A percentile compares a stretch with the other conserved stretches of the same genome.
Conservation (phyloP, 2,888 invertebrate species). For the Cosmorhoe ocellata region DNA sequence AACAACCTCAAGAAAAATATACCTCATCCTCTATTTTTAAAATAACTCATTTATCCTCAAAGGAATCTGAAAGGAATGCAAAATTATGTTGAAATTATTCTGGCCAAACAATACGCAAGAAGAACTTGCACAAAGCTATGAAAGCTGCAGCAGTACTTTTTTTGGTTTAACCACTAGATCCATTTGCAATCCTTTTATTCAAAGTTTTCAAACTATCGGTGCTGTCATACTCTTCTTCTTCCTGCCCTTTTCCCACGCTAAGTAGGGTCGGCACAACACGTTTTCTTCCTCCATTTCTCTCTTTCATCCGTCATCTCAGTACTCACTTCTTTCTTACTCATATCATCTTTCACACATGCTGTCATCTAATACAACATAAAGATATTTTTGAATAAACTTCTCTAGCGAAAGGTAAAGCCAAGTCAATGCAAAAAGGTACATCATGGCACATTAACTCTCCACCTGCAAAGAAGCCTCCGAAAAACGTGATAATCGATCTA, state of each 20-base stretch:
- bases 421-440: conserved; percentile 6
- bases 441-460: conserved; percentile 18
- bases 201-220: neutral
- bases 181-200: too few relatives aligned
- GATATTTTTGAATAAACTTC: too few relatives aligned
- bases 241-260: too few relatives aligned
- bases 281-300: too few relatives aligned
- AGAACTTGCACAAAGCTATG: conserved; percentile 10
- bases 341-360: too few relatives aligned
- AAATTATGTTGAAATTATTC: conserved; percentile 12
- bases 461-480: conserved; percentile 15
- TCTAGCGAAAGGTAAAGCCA: neutral
- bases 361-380: too few relatives aligned
- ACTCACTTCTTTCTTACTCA: too few relatives aligned
- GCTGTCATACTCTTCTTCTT: too few relatives aligned
- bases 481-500: conserved; percentile 23
- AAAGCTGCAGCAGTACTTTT: neutral
- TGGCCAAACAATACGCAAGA: conserved; percentile 9
- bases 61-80: conserved; percentile 9
- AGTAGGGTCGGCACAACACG: too few relatives aligned
- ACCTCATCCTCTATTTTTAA: too few relatives aligned
- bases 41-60: conserved; percentile 1
- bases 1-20: too few relatives aligned
- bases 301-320: too few relatives aligned
- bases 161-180: neutral